These are phyloP conservation scores for Tachina grossa DNA, from an alignment of 2,888 invertebrate species.

Conservation along the genomic window DNA sequence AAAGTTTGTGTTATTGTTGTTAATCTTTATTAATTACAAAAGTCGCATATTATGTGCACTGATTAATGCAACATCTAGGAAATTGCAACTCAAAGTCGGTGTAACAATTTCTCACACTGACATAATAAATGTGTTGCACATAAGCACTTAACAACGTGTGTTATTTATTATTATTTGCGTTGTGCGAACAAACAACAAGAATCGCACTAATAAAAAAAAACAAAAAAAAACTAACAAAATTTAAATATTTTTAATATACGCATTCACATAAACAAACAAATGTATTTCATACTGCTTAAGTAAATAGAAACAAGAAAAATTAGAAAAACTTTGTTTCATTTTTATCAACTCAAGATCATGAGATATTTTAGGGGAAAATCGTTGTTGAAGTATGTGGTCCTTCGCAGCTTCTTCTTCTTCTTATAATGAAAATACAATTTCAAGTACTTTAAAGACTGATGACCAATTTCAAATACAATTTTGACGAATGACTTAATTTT, in stretches of 20 bases:
- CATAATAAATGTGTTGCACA: constrained; percentile 68
- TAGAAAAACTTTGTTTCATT: background rate
- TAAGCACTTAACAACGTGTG: constrained; percentile 67
- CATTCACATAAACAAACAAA: background rate
- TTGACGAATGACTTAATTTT: too few relatives aligned
- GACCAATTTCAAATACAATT: too few relatives aligned
- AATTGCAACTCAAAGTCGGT: constrained; percentile 68
- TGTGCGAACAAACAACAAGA: constrained; percentile 38
- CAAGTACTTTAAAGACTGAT: too few relatives aligned
- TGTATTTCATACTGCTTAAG: background rate
- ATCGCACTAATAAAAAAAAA: background rate
- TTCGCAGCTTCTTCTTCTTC: too few relatives aligned
- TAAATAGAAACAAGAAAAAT: background rate
- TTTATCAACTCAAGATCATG: background rate
- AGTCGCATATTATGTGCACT: constrained; percentile 74
- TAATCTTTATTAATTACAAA: constrained; percentile 82
- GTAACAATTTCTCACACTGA: constrained; percentile 65
- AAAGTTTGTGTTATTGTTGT: constrained; percentile 70
- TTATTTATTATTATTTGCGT: constrained; percentile 57
- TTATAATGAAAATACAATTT: too few relatives aligned
- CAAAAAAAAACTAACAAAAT: background rate
- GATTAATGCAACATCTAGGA: constrained; percentile 71
- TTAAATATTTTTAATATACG: constrained; percentile 9
- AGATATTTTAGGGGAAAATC: constrained; percentile 1
- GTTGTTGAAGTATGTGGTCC: background rate